Base-by-base conservation (phyloP, 2,113 vertebrate species). In the Apeltes quadracus region DNA sequence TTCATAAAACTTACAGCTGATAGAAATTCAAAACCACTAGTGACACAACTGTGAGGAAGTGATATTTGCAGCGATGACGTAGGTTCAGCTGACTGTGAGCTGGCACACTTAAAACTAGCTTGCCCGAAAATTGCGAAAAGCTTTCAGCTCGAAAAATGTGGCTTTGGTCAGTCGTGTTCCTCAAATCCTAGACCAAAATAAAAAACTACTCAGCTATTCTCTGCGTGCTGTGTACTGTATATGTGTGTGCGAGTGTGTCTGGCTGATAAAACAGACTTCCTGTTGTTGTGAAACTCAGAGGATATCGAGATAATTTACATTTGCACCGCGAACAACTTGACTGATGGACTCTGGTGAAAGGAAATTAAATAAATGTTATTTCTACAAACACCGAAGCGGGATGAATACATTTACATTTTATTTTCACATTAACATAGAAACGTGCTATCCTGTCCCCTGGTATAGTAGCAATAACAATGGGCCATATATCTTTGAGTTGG, bases 71-170 rank as follows among this genome's bases (percentile, higher is more conserved):
- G 4, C 50, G 11, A 39, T 46, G 63, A 41, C 23, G 46, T 55
- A 61, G 7, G 13, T 71, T 84, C 89, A 84, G 85, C 74, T 90
- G 91, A 87, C 57, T 58, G 43, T 92, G 88, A 90, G 89, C 57
- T 88, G 79, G 66, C 71, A 71, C 16, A 22, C 12, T 55, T 39
- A 64, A 71, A 87, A 88, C 75, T 57, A 36, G 32, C 6, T 72
- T 70, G 55, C 61, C 39, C 48, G 70, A 16, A 44, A 5, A 50
- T 27, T 83, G 79, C 63, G 53, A 59, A 87, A 68, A 86, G 22
- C n/a, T 62, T 48, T 10, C 36, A 72, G 36, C 22, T 66, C 58
- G 15, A 66, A 71, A 65, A 43, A 74, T 70, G 27, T 44, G 57
- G 34, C 64, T 58, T 72, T 61, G 29, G 78, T 77, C 74, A 86